These are phyloP conservation scores for Andrena fulva DNA, from an alignment of 2,888 invertebrate genomes.

Conservation along the genomic window DNA sequence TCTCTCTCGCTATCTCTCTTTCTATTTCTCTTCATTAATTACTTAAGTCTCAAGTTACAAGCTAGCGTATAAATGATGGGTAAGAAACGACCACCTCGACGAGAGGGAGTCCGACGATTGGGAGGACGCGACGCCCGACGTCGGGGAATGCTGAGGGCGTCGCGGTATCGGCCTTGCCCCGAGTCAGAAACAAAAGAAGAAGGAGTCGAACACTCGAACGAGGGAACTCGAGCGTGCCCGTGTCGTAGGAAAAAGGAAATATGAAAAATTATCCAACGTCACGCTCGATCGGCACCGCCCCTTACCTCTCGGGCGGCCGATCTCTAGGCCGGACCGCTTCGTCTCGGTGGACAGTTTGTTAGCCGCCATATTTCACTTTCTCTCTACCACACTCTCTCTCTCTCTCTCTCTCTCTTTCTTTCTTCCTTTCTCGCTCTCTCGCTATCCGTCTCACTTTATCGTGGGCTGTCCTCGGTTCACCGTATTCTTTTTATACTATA, in stretches of 20 bases:
- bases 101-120: slow-evolving; percentile 50
- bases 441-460: slow-evolving; percentile 47
- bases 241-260: slow-evolving; percentile 56
- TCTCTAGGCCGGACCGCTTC: slow-evolving; percentile 73
- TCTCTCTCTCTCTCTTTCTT: slow-evolving; percentile 61
- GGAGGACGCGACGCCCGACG: slow-evolving; percentile 37
- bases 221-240: slow-evolving; percentile 65
- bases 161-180: slow-evolving; percentile 56
- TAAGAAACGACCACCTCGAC: slow-evolving; percentile 84
- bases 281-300: slow-evolving; percentile 64
- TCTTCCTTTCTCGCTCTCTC: not conserved
- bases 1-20: slow-evolving; percentile 22
- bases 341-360: slow-evolving; percentile 83
- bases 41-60: slow-evolving; percentile 81
- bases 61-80: slow-evolving; percentile 85
- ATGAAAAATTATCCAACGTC: slow-evolving; percentile 61
- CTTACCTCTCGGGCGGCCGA: slow-evolving; percentile 37
- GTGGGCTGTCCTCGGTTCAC: slow-evolving; percentile 77
- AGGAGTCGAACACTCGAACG: slow-evolving; percentile 52
- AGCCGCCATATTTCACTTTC: slow-evolving; percentile 78
- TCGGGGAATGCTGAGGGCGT: slow-evolving; percentile 38
- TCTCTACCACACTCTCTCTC: slow-evolving; percentile 66
- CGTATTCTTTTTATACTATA: slow-evolving; percentile 70
- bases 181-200: slow-evolving; percentile 31
- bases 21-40: slow-evolving; percentile 76